A percentile compares a stretch with the other conserved stretches of the same genome.
Conservation (phyloP, 35 echinoderm and acorn worm species). For the Antedon bifida region DNA sequence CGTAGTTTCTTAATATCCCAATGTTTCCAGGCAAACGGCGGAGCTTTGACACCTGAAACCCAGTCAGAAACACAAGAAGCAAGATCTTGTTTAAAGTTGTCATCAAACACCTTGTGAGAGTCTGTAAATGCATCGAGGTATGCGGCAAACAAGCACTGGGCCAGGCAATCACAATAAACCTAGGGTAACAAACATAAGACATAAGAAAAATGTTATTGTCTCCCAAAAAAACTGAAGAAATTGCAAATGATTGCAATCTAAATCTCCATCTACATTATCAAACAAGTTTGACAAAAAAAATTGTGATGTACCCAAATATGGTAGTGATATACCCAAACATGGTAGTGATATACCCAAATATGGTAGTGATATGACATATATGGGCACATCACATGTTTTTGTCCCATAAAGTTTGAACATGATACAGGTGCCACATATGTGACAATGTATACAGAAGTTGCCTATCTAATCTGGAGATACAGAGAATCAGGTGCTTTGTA, state of each 20-base stretch:
- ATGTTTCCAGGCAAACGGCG: conserved; percentile 50
- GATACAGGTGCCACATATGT: no score
- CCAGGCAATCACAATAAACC: conserved; percentile 78
- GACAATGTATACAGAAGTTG: no score
- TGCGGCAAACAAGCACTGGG: conserved; percentile 79
- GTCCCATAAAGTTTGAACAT: no score
- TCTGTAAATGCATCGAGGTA: conserved; percentile 96
- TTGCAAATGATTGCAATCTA: not conserved
- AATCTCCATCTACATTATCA: no score
- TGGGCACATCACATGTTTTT: not conserved
- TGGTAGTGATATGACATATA: no score
- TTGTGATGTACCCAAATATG: no score
- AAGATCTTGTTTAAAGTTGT: conserved; percentile 73
- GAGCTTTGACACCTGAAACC: conserved; percentile 84
- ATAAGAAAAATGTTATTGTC: no score
- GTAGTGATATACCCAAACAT: no score
- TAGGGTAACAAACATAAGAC: conserved; percentile 4
- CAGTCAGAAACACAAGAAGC: conserved; percentile 64
- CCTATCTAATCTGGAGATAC: no score
- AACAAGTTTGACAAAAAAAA: no score
- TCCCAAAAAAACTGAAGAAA: not conserved
- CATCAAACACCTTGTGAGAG: conserved; percentile 67
- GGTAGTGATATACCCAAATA: no score
- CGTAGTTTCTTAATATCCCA: conserved; percentile 72
- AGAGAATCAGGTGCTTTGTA: no score